Conservation (phyloP, 2,888 invertebrate genomes). For the Andrena haemorrhoa region DNA sequence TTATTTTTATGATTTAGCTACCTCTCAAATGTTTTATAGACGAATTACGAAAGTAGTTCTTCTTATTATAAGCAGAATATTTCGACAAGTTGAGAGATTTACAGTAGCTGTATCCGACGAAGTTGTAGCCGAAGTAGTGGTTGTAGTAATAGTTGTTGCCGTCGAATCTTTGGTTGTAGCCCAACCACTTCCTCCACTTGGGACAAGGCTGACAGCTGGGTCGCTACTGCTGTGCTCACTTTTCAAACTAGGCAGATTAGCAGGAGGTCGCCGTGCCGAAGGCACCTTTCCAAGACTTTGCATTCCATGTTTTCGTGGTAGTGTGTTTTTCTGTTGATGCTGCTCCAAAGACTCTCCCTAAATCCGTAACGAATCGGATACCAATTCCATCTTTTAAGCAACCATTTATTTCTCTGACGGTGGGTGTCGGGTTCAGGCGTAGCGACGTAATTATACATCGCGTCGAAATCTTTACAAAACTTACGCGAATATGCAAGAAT, state of each 20-base stretch:
- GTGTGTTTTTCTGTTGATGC: conserved; percentile 94
- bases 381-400: conserved; percentile 13
- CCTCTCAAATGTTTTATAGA: background rate
- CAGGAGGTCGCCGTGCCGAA: conserved; percentile 98
- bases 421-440: no score
- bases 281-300: conserved; percentile 99
- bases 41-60: background rate
- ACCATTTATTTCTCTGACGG: background rate
- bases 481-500: background rate
- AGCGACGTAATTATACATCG: no score
- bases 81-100: conserved; percentile 41
- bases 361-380: conserved; percentile 70
- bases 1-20: background rate
- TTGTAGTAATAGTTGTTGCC: conserved; percentile 83
- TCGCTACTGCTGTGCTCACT: conserved; percentile 95
- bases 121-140: conserved; percentile 75
- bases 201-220: conserved; percentile 92
- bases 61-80: no score
- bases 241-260: conserved; percentile 99
- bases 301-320: conserved; percentile 99
- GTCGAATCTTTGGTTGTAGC: conserved; percentile 87
- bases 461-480: no score
- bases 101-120: conserved; percentile 81
- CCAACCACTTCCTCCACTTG: conserved; percentile 93
- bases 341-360: conserved; percentile 95